Evolutionary conservation across 2,888 invertebrate species (phyloP).

Genomic region (Microplitis manilae): DNA sequence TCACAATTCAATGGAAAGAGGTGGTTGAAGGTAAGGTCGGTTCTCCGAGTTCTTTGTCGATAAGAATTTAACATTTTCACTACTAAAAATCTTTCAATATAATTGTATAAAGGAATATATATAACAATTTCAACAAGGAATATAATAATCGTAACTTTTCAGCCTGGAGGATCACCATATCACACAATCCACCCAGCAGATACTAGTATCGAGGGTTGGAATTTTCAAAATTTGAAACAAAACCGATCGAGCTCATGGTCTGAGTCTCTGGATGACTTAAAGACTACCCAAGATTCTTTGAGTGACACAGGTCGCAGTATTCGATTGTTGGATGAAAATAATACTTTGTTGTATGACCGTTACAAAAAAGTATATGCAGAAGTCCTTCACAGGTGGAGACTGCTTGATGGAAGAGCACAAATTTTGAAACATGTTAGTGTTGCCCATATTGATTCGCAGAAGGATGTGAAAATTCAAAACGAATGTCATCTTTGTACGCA

Average conservation of each 20-base stretch:
- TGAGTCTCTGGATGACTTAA: conserved; percentile 84
- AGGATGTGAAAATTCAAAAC: conserved; percentile 82
- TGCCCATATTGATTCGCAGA: conserved; percentile 72
- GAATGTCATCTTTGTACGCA: conserved; percentile 82
- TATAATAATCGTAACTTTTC: conserved; percentile 51
- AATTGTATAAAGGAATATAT: conserved; percentile 38
- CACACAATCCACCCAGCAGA: conserved; percentile 90
- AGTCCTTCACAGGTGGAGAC: conserved; percentile 87
- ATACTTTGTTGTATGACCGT: too few species aligned
- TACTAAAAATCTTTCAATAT: neutral
- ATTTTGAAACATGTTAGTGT: conserved; percentile 77
- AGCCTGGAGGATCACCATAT: conserved; percentile 89
- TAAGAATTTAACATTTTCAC: neutral
- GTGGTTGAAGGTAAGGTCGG: conserved; percentile 77
- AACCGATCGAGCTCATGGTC: conserved; percentile 91
- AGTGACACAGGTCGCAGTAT: conserved; percentile 62
- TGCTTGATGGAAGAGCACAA: conserved; percentile 84
- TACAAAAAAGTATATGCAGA: too few species aligned
- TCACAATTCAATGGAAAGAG: conserved; percentile 77
- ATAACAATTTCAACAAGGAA: neutral
- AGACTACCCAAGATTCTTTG: conserved; percentile 69
- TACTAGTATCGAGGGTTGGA: conserved; percentile 85
- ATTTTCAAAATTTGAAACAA: conserved; percentile 79
- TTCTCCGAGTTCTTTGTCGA: conserved; percentile 61
- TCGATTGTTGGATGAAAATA: conserved; percentile 70